These are phyloP conservation scores for Melierax canorus DNA, from an alignment of 2,113 vertebrate species.

Conservation along the genomic window DNA sequence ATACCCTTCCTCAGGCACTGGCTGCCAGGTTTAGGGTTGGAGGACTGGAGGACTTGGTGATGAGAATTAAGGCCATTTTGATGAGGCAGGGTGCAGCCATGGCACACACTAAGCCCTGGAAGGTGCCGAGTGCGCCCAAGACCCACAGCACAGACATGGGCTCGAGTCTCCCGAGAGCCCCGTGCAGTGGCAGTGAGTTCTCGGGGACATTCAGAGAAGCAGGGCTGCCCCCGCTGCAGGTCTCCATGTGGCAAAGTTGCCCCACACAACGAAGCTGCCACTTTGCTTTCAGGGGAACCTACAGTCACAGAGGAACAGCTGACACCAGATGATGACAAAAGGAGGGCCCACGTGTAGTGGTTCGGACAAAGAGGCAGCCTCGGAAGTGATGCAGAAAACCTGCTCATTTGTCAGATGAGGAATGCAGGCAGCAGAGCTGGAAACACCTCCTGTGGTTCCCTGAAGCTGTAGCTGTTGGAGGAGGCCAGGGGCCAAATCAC, in stretches of 20 bases:
- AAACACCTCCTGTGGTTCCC: conserved; percentile 6
- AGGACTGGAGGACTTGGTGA: neutral
- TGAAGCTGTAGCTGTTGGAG: neutral
- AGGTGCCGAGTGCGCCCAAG: neutral
- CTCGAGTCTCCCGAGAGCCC: neutral
- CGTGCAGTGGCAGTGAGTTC: neutral
- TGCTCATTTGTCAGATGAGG: neutral
- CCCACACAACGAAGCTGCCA: neutral
- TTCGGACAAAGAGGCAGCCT: neutral
- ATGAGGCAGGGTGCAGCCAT: neutral
- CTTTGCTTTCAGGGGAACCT: neutral
- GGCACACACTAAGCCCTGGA: neutral
- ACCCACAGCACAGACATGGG: neutral
- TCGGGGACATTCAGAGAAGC: neutral
- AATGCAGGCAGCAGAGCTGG: neutral
- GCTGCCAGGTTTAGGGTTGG: neutral
- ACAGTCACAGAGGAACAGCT: neutral
- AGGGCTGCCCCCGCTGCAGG: neutral
- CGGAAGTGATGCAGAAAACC: neutral
- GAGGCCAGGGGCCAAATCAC: neutral
- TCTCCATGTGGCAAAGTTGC: neutral
- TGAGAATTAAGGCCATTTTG: neutral
- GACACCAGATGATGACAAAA: neutral
- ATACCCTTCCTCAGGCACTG: neutral
- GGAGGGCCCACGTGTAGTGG: neutral